Evolutionary conservation across 2,797 vertebrate genomes (phyloP).

Genomic region (Tinamus major): DNA sequence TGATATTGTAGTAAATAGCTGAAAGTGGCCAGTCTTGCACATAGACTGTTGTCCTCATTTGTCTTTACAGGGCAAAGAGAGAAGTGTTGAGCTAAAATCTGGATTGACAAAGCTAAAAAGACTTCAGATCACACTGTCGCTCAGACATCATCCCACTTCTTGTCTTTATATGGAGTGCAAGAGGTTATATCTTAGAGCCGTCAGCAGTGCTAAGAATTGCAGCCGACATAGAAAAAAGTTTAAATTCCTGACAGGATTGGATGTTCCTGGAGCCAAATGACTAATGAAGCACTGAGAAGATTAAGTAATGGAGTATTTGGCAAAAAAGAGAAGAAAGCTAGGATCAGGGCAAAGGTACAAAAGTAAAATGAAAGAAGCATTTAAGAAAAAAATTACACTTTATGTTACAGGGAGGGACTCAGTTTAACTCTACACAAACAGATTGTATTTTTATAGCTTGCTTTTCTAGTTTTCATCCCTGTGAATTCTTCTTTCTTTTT

Average conservation of each 20-base stretch:
- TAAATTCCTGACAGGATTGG: not conserved
- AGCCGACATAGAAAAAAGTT: constrained; percentile 20
- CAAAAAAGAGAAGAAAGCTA: constrained; percentile 4
- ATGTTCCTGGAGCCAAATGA: constrained; percentile 8
- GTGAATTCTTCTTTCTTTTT: not conserved
- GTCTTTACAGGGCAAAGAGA: not conserved
- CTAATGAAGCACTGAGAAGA: constrained; percentile 40
- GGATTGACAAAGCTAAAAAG: not conserved
- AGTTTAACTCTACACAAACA: not conserved
- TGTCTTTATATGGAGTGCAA: not conserved
- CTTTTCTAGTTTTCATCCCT: not conserved
- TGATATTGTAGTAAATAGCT: not conserved
- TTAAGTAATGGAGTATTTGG: not conserved
- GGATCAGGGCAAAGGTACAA: not conserved
- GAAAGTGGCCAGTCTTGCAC: not conserved
- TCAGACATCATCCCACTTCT: constrained; percentile 20
- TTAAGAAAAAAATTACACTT: not conserved
- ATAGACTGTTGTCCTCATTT: not conserved
- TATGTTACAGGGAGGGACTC: not conserved
- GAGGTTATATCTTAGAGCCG: constrained; percentile 15
- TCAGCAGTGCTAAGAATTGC: constrained; percentile 15
- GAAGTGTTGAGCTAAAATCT: not conserved
- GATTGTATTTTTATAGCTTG: not conserved
- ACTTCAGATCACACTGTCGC: not conserved
- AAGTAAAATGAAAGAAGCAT: not conserved